A percentile compares a stretch with the other conserved stretches of the same genome.
Evolutionary conservation across 2,797 vertebrate species (phyloP).

Genomic region (Microtus californicus): DNA sequence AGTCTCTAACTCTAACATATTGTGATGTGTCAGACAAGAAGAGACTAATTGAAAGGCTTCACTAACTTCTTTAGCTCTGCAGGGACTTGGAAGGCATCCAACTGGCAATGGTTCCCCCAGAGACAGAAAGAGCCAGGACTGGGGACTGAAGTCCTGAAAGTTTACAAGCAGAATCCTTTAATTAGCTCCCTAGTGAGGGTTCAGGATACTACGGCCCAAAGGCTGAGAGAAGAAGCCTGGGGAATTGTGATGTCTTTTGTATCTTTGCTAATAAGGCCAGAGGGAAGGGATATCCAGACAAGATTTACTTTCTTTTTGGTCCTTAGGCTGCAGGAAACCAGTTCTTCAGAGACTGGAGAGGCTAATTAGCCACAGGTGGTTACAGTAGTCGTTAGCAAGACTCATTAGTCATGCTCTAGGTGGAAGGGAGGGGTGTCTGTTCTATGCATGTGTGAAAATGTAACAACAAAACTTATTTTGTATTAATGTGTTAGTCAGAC

Average conservation of each 20-base stretch:
- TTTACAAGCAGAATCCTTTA: conserved; percentile 54
- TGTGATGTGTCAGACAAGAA: not conserved
- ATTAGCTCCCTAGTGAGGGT: conserved; percentile 66
- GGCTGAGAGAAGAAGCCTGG: not conserved
- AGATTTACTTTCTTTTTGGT: conserved; percentile 48
- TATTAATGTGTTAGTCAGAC: not conserved
- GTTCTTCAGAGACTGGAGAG: conserved; percentile 23
- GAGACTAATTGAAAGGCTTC: conserved; percentile 30
- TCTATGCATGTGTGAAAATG: not conserved
- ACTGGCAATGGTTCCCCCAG: not conserved
- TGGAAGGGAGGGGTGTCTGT: not conserved
- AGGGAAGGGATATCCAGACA: not conserved
- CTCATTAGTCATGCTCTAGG: conserved; percentile 32
- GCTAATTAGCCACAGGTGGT: conserved; percentile 52
- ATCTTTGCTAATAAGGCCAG: conserved; percentile 66
- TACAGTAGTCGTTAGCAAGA: not conserved
- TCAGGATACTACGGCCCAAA: not conserved
- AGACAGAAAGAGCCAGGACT: not conserved
- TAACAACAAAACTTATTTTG: not conserved
- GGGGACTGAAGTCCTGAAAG: not conserved
- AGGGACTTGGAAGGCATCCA: not conserved
- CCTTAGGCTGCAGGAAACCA: conserved; percentile 35
- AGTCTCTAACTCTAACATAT: not conserved
- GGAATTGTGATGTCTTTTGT: conserved; percentile 50
- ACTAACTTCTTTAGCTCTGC: not conserved